These are phyloP conservation scores for Diachrysia chrysitis DNA, from an alignment of 2,888 invertebrate genomes.

Conservation along the genomic window DNA sequence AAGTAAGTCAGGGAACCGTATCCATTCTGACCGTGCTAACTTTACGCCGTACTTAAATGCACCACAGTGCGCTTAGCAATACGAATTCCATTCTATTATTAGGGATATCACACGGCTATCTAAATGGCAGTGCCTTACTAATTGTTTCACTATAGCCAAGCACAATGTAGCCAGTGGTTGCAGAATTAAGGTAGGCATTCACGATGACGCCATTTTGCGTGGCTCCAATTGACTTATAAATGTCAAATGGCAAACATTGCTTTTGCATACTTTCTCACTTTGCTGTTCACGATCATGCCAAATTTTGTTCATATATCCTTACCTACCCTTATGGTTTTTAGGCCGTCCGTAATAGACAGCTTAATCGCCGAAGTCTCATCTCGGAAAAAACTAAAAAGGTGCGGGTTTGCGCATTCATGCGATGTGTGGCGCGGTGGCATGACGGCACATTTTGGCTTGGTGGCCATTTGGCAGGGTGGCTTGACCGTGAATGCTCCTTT, in stretches of 20 bases:
- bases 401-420: too few relatives aligned
- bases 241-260: too few relatives aligned
- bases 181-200: background rate
- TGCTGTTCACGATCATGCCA: background rate
- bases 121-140: slow-evolving; percentile 33
- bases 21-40: slow-evolving; percentile 11
- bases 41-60: slow-evolving; percentile 11
- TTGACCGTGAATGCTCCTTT: slow-evolving; percentile 10
- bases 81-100: slow-evolving; percentile 37
- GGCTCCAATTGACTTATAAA: too few relatives aligned
- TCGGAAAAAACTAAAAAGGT: too few relatives aligned
- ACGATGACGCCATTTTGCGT: background rate
- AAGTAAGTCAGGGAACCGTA: slow-evolving; percentile 27
- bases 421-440: too few relatives aligned
- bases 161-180: background rate
- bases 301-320: background rate
- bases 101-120: slow-evolving; percentile 37
- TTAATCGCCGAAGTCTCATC: too few relatives aligned
- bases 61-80: slow-evolving; percentile 16
- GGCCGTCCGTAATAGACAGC: too few relatives aligned
- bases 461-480: background rate
- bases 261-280: too few relatives aligned
- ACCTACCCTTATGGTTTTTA: too few relatives aligned
- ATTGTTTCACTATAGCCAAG: slow-evolving; percentile 39
- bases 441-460: too few relatives aligned